Evolutionary conservation across 2,113 vertebrate genomes (phyloP).

Genomic region (Euleptes europaea): DNA sequence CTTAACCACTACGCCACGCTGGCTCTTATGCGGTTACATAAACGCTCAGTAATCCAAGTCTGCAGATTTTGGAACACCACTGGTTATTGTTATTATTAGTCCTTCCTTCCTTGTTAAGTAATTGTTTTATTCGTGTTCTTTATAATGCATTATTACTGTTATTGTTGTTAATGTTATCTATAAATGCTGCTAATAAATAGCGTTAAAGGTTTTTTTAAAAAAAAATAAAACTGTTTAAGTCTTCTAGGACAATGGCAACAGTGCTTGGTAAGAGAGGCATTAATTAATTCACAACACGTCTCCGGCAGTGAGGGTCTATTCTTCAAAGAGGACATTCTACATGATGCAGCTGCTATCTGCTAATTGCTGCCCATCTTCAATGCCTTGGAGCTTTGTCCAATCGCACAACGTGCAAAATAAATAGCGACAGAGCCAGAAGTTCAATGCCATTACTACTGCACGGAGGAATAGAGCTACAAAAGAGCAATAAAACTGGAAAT

Average conservation of each 20-base stretch:
- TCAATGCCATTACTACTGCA: slow-evolving; percentile 13
- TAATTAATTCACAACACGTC: slow-evolving; percentile 12
- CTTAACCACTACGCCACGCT: too few relatives aligned
- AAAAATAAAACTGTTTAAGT: too few relatives aligned
- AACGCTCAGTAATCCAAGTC: too few relatives aligned
- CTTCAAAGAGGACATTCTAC: not conserved
- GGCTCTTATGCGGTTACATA: too few relatives aligned
- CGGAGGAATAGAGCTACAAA: not conserved
- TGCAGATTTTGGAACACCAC: too few relatives aligned
- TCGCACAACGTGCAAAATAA: slow-evolving; percentile 1
- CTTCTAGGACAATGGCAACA: not conserved
- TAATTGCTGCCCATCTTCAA: slow-evolving; percentile 15
- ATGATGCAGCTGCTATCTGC: slow-evolving; percentile 3
- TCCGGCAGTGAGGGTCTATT: not conserved
- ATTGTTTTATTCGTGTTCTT: too few relatives aligned
- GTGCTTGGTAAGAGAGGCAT: not conserved
- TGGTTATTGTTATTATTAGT: too few relatives aligned
- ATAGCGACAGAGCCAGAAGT: slow-evolving; percentile 5
- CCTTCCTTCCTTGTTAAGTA: too few relatives aligned
- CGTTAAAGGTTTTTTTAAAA: too few relatives aligned
- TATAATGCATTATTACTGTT: too few relatives aligned
- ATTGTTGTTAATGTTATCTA: too few relatives aligned
- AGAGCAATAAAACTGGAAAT: not conserved
- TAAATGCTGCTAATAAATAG: too few relatives aligned
- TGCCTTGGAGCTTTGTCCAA: slow-evolving; percentile 19